These are phyloP conservation scores for Andrena camellia DNA, from an alignment of 2,888 invertebrate genomes.

Conservation along the genomic window DNA sequence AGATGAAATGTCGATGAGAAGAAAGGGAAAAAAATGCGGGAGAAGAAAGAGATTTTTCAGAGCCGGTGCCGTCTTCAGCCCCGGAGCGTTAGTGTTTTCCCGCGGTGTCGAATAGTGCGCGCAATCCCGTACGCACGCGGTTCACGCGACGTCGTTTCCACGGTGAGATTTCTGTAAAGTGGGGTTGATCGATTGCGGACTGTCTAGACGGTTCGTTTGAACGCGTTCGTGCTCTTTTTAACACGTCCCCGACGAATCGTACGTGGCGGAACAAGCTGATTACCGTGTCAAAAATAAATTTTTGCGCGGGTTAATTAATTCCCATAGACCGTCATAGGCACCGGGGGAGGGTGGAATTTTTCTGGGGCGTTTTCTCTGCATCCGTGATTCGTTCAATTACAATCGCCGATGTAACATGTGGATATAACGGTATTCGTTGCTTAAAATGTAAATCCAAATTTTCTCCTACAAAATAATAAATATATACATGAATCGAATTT, in stretches of 20 bases:
- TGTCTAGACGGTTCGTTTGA: slow-evolving; percentile 66
- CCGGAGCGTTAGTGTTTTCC: slow-evolving; percentile 2
- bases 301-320: neutral
- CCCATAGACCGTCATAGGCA: neutral
- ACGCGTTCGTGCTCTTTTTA: slow-evolving; percentile 47
- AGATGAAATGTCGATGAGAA: slow-evolving; percentile 48
- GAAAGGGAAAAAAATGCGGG: neutral
- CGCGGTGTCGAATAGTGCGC: slow-evolving; percentile 29
- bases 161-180: slow-evolving; percentile 63
- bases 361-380: neutral
- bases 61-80: slow-evolving; percentile 20
- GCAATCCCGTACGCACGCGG: slow-evolving; percentile 38
- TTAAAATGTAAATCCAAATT: no score
- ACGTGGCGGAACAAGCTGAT: slow-evolving; percentile 43
- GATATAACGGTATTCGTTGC: no score
- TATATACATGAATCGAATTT: no score
- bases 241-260: slow-evolving; percentile 37
- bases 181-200: slow-evolving; percentile 66
- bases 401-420: no score
- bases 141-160: slow-evolving; percentile 54
- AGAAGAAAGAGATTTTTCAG: slow-evolving; percentile 10
- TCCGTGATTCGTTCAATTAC: neutral
- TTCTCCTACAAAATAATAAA: no score
- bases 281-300: slow-evolving; percentile 14
- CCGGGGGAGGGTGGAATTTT: neutral